A percentile compares a stretch with the other conserved stretches of the same genome.
These are phyloP conservation scores for Brachionus calyciflorus DNA, from an alignment of 1,140 invertebrate species.

Conservation along the genomic window DNA sequence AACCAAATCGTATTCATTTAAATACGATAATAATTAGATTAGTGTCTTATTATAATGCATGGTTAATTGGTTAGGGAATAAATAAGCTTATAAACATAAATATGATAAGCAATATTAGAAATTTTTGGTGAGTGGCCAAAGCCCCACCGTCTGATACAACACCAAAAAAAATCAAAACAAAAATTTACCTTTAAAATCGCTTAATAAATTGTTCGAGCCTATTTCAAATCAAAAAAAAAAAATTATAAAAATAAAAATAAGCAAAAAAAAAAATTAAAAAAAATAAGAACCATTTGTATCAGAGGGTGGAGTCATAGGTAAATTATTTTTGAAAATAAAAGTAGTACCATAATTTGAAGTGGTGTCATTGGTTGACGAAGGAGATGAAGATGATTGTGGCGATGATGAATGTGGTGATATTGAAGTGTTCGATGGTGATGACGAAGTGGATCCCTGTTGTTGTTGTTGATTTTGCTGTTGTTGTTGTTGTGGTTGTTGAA, in stretches of 20 bases:
- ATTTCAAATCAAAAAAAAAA: not conserved
- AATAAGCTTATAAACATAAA: too few species aligned
- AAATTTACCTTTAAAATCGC: constrained; percentile 24
- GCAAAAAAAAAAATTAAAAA: not conserved
- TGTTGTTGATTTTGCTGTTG: not conserved
- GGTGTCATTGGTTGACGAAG: not conserved
- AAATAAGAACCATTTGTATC: not conserved
- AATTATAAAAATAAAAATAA: not conserved
- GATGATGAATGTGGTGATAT: constrained; percentile 21
- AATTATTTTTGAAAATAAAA: not conserved
- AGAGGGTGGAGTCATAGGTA: not conserved
- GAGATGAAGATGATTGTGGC: constrained; percentile 17
- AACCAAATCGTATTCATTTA: too few species aligned
- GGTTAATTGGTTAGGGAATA: too few species aligned
- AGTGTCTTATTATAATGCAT: too few species aligned
- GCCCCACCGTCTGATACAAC: not conserved
- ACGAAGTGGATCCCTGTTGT: not conserved
- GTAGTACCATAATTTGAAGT: constrained; percentile 10
- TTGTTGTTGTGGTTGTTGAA: not conserved
- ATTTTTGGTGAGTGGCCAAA: not conserved
- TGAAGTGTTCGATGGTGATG: constrained; percentile 5
- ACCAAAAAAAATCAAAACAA: too few species aligned
- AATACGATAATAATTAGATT: too few species aligned
- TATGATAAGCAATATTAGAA: too few species aligned
- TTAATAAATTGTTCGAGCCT: not conserved